Percentiles rank a stretch among this genome's conserved stretches.
phyloP scores from a whole-genome alignment of 1,140 invertebrate genomes.

The roundworm (Caenorhabditis elegans) region DNA sequence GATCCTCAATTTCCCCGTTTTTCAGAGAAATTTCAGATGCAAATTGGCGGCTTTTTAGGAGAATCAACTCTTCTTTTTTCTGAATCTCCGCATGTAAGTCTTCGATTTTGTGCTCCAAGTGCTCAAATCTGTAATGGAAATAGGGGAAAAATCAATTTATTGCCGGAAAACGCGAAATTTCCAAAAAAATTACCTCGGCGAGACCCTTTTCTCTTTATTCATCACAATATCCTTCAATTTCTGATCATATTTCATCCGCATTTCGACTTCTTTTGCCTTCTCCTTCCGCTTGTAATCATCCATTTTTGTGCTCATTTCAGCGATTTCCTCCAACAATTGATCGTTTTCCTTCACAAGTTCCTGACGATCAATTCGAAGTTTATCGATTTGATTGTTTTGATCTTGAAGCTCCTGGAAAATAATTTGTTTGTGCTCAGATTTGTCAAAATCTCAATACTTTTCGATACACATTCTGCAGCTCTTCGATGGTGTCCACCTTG shows the following conservation, averaged over 20 bases:
- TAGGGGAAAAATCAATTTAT: too few relatives aligned
- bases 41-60: not conserved
- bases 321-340: not conserved
- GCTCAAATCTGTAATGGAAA: slow-evolving; percentile 4
- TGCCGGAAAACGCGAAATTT: too few relatives aligned
- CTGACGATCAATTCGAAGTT: not conserved
- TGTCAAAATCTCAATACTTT: not conserved
- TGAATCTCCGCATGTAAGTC: not conserved
- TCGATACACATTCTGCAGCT: not conserved
- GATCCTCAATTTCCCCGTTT: not conserved
- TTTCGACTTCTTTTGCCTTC: not conserved
- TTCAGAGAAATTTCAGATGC: not conserved
- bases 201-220: not conserved
- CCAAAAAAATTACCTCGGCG: not conserved
- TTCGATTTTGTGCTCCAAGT: not conserved
- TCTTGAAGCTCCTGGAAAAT: not conserved
- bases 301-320: not conserved
- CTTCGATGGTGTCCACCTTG: not conserved
- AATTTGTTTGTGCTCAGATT: too few relatives aligned
- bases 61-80: not conserved
- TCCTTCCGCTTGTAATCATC: not conserved
- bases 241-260: not conserved
- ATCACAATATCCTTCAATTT: not conserved
- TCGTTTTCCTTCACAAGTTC: not conserved
- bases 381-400: not conserved